Evolutionary conservation across 2,797 vertebrate genomes (phyloP).

Genomic region (Spinus olivaceus): DNA sequence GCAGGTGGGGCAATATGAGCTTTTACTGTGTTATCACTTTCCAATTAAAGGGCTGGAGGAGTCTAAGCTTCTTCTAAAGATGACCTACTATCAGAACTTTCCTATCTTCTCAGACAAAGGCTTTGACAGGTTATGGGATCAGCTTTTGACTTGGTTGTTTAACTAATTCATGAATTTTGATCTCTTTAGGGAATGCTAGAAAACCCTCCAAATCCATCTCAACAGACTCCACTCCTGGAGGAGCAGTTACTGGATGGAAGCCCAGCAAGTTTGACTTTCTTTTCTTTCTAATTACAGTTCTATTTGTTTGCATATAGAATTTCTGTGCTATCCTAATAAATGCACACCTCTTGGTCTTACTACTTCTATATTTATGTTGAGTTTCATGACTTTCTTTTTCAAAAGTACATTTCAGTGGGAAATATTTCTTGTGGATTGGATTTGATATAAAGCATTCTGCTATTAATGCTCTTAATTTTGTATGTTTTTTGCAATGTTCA

Average conservation of each 20-base stretch:
- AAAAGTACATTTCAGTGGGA: neutral
- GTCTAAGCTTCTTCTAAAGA: neutral
- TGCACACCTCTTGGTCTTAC: neutral
- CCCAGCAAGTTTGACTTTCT: neutral
- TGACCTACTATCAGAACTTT: neutral
- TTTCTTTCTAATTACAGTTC: neutral
- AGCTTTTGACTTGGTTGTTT: neutral
- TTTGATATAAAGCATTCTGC: neutral
- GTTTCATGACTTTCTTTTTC: neutral
- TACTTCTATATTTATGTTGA: neutral
- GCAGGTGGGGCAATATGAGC: neutral
- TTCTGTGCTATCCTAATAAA: neutral
- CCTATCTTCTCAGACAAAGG: neutral
- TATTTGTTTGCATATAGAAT: fast-evolving
- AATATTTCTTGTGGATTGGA: neutral
- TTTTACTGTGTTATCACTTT: neutral
- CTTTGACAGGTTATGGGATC: neutral
- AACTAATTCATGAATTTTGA: neutral
- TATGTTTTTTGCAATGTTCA: neutral
- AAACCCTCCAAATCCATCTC: neutral
- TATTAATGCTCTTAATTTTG: neutral
- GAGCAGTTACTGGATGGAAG: neutral
- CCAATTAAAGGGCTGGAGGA: neutral
- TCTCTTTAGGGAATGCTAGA: neutral
- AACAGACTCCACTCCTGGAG: neutral